Percentiles rank a stretch among this genome's conserved stretches.
These are phyloP conservation scores for Portunus trituberculatus DNA, from an alignment of 1,140 invertebrate species.

Conservation along the genomic window DNA sequence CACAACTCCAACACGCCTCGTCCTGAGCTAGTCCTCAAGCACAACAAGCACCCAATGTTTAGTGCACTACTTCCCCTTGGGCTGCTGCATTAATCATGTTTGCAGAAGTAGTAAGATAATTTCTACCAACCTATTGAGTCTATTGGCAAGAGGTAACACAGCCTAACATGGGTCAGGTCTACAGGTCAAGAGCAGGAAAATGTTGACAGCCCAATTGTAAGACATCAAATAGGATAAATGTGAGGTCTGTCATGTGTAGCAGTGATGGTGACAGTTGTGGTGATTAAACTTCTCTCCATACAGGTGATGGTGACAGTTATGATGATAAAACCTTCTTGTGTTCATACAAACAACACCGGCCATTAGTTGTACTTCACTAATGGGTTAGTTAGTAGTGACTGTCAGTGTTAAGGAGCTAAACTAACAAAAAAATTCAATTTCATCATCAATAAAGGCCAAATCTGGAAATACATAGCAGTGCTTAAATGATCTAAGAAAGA, in stretches of 20 bases:
- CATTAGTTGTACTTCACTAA: no score
- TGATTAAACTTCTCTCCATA: no score
- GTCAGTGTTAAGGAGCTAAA: no score
- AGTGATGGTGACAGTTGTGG: background rate
- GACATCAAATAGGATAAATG: background rate
- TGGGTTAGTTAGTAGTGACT: no score
- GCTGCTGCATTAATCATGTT: conserved; percentile 12
- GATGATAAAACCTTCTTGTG: background rate
- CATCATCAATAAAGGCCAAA: no score
- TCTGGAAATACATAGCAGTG: no score
- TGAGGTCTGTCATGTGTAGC: background rate
- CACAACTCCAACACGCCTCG: background rate
- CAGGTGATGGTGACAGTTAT: background rate
- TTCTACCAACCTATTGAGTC: background rate
- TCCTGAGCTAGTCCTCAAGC: conserved; percentile 6
- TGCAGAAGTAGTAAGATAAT: background rate
- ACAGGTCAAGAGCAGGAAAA: conserved; percentile 7
- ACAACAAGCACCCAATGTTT: conserved; percentile 6
- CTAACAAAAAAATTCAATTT: no score
- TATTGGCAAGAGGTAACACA: background rate
- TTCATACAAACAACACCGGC: no score
- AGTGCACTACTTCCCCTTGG: conserved; percentile 18
- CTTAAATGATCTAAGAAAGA: no score
- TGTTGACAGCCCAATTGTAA: background rate
- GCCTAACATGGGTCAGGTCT: background rate